These are phyloP conservation scores for Ifrita kowaldi DNA, from an alignment of 2,113 vertebrate species.

Conservation along the genomic window DNA sequence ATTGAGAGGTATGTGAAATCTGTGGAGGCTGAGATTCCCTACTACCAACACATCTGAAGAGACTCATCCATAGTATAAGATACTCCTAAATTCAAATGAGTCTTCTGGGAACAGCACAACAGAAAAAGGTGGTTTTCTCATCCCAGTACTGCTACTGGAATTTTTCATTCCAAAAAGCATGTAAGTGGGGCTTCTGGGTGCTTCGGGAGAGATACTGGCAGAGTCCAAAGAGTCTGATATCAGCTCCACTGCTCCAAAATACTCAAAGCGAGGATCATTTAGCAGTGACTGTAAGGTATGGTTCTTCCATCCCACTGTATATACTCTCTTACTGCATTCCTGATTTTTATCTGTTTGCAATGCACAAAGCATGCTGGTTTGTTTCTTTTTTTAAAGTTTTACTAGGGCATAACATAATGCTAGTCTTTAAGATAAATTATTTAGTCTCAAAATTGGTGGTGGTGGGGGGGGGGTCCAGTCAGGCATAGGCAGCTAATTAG, in stretches of 20 bases:
- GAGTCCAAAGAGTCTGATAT: not conserved
- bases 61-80: not conserved
- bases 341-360: not conserved
- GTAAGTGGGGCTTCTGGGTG: rapidly evolving
- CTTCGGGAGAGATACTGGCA: not conserved
- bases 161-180: not conserved
- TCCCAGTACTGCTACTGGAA: too few relatives aligned
- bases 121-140: not conserved
- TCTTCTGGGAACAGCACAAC: not conserved
- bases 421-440: not conserved
- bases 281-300: not conserved
- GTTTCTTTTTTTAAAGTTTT: not conserved
- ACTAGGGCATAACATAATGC: not conserved
- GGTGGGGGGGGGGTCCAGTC: not conserved
- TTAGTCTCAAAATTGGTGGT: not conserved
- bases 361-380: not conserved
- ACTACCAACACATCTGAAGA: not conserved
- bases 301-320: not conserved
- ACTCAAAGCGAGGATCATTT: not conserved
- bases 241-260: not conserved
- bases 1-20: not conserved
- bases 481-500: constrained; percentile 25
- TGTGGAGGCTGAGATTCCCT: not conserved
- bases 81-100: not conserved
- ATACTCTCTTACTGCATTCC: rapidly evolving